These are phyloP conservation scores for Serripes groenlandicus DNA, from an alignment of 2,888 invertebrate genomes.

Conservation along the genomic window DNA sequence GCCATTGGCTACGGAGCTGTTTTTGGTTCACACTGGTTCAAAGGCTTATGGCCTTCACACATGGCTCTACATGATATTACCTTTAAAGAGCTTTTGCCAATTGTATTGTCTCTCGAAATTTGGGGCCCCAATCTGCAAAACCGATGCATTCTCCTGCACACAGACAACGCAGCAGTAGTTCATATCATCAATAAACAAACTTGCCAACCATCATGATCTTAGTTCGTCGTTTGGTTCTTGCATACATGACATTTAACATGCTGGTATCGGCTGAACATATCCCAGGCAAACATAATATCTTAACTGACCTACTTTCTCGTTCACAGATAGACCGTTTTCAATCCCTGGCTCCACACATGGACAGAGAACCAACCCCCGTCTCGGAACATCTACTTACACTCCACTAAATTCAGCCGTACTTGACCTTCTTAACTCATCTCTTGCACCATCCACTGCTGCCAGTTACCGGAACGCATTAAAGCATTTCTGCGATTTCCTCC, in stretches of 20 bases:
- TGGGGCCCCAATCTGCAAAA: conserved; percentile 47
- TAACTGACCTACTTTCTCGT: conserved; percentile 49
- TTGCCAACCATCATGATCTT: conserved; percentile 26
- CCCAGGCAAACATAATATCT: conserved; percentile 28
- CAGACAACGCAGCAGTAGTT: conserved; percentile 60
- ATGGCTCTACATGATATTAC: conserved; percentile 5
- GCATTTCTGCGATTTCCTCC: conserved; percentile 24
- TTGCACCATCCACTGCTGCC: conserved; percentile 26
- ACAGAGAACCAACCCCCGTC: conserved; percentile 25
- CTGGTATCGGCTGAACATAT: conserved; percentile 43
- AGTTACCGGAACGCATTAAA: conserved; percentile 31
- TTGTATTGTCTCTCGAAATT: conserved; percentile 51
- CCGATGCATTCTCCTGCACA: conserved; percentile 40
- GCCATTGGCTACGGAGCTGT: conserved; percentile 56
- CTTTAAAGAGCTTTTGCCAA: conserved; percentile 45
- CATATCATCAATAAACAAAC: conserved; percentile 57
- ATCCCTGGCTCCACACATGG: conserved; percentile 36
- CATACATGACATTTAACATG: conserved; percentile 46
- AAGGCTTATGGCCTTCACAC: conserved; percentile 36
- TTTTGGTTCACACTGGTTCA: conserved; percentile 42
- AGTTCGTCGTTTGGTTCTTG: conserved; percentile 34
- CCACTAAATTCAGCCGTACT: neutral
- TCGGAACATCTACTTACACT: conserved; percentile 13
- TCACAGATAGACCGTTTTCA: conserved; percentile 51
- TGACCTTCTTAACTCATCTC: neutral